A percentile compares a stretch with the other conserved stretches of the same genome.
Conservation (phyloP, 1,140 invertebrate genomes). For the Drosophila mojavensis region DNA sequence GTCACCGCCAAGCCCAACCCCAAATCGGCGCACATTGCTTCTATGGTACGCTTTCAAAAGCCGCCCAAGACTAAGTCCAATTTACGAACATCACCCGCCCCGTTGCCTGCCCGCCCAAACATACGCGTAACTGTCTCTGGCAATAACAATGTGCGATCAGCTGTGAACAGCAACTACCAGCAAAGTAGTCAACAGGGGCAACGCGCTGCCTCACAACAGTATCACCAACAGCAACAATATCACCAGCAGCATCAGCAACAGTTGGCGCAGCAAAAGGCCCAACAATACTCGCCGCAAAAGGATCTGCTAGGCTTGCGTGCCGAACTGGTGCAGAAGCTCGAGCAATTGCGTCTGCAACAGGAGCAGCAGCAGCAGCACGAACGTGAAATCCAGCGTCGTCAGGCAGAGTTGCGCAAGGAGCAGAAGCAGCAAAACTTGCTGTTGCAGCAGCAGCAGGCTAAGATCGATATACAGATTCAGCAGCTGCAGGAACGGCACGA, state of each 20-base stretch:
- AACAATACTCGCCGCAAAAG: neutral
- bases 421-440: constrained; percentile 10
- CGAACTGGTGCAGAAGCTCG: constrained; percentile 8
- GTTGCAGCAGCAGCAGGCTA: constrained; percentile 12
- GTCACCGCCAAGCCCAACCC: constrained; percentile 58
- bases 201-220: neutral
- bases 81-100: neutral
- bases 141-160: neutral
- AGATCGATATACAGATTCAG: constrained; percentile 10
- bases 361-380: neutral
- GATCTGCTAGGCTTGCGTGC: neutral
- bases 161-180: neutral
- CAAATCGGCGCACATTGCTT: constrained; percentile 69
- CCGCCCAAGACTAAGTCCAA: neutral
- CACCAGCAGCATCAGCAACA: neutral
- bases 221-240: neutral
- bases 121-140: too few relatives aligned
- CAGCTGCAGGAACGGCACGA: constrained; percentile 36
- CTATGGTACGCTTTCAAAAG: constrained; percentile 67
- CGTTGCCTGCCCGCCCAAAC: neutral
- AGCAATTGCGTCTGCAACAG: constrained; percentile 17
- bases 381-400: neutral
- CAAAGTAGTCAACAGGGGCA: neutral
- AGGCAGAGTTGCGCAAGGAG: constrained; percentile 23
- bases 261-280: neutral